Conservation (phyloP, 2,113 vertebrate species). For the Heptranchias perlo region DNA sequence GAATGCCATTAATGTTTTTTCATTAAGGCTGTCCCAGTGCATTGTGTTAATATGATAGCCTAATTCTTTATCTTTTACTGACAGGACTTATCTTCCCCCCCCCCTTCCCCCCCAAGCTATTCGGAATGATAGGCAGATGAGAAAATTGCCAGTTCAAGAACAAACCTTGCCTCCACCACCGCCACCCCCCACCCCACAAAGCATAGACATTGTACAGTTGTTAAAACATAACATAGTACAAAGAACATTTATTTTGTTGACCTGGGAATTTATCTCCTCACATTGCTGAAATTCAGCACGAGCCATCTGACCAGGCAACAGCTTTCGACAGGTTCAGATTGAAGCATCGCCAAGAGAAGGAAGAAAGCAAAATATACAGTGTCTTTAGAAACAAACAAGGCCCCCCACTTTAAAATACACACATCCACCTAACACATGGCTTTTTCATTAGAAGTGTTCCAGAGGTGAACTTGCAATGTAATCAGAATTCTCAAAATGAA, state of each 20-base stretch:
- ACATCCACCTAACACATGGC: neutral
- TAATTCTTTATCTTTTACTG: slow-evolving; percentile 32
- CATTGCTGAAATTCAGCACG: neutral
- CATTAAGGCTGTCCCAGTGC: slow-evolving; percentile 34
- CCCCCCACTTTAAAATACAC: neutral
- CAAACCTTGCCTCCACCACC: neutral
- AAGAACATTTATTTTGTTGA: neutral
- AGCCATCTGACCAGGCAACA: neutral
- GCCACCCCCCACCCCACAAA: neutral
- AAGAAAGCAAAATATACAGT: neutral
- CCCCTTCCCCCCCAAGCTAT: neutral
- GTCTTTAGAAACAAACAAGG: neutral
- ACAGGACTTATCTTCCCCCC: neutral
- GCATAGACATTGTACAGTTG: neutral
- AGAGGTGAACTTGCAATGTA: neutral
- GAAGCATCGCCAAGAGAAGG: neutral
- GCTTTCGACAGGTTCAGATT: neutral
- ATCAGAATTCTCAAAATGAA: neutral
- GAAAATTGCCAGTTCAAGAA: neutral
- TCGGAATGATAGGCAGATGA: neutral
- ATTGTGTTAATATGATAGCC: slow-evolving; percentile 35
- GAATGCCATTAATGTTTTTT: slow-evolving; percentile 33
- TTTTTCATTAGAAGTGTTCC: neutral
- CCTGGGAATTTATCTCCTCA: neutral
- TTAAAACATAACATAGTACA: neutral